Conservation (phyloP, 1,140 invertebrate species). For the Bombus haemorrhoidalis region DNA sequence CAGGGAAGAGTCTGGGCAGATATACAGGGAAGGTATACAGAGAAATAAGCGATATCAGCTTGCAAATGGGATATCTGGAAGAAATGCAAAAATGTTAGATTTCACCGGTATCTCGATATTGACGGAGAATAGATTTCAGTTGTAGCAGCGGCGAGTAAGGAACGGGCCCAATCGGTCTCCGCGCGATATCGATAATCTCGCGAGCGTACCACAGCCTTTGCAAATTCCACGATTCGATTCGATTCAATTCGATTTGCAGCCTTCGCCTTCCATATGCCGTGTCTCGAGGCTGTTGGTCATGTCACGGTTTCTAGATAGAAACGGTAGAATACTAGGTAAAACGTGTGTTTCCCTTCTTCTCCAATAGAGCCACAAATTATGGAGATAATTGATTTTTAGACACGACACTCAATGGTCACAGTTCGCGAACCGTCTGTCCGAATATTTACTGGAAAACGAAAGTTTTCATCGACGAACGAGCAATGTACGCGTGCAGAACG, state of each 20-base stretch:
- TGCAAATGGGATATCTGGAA: not conserved
- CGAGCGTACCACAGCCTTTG: not conserved
- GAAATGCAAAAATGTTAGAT: not conserved
- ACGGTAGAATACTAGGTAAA: not conserved
- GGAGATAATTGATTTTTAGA: constrained; percentile 18
- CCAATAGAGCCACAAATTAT: not conserved
- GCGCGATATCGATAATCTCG: constrained; percentile 16
- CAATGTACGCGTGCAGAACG: not conserved
- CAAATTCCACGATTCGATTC: constrained; percentile 21
- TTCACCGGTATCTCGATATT: not conserved
- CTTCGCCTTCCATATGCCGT: not conserved
- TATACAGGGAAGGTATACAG: not conserved
- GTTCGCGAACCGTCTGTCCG: not conserved
- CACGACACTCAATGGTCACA: not conserved
- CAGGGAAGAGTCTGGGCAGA: too few relatives aligned
- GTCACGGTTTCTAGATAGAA: not conserved
- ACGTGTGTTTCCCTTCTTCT: not conserved
- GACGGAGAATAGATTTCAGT: not conserved
- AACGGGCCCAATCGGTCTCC: constrained; percentile 2
- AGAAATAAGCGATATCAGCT: not conserved
- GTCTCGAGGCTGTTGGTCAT: not conserved
- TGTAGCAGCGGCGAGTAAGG: not conserved
- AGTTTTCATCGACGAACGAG: constrained; percentile 10
- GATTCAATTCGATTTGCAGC: constrained; percentile 1
- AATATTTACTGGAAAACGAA: constrained; percentile 6